A percentile compares a stretch with the other conserved stretches of the same genome.
Evolutionary conservation across 2,888 invertebrate genomes (phyloP).

Genomic region (Strigamia crassipes): DNA sequence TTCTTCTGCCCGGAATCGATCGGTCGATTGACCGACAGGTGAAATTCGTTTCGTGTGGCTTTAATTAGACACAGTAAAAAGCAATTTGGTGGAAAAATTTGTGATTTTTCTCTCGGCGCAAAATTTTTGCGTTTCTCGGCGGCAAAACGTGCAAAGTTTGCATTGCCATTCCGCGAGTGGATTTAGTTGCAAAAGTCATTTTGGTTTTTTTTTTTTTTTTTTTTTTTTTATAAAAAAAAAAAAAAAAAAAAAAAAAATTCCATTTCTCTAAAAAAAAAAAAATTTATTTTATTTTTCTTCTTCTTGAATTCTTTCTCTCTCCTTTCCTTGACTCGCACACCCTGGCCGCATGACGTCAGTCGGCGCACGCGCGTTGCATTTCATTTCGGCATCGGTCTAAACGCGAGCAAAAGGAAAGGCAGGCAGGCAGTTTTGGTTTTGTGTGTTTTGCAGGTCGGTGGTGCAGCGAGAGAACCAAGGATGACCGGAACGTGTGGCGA

Average conservation of each 20-base stretch:
- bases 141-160: no score
- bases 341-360: neutral
- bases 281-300: no score
- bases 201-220: no score
- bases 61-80: neutral
- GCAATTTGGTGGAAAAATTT: neutral
- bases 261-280: neutral
- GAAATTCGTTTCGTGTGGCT: conserved; percentile 17
- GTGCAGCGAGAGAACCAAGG: neutral
- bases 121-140: no score
- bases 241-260: no score
- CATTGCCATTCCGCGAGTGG: no score
- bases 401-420: neutral
- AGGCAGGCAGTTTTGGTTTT: no score
- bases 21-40: conserved; percentile 16
- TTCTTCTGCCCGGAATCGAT: neutral
- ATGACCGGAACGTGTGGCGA: neutral
- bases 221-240: no score
- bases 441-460: conserved; percentile 6
- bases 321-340: neutral
- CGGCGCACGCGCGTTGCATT: neutral
- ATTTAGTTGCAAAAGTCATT: no score
- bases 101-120: no score
- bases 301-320: no score
- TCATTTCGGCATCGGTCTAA: neutral